A percentile compares a stretch with the other conserved stretches of the same genome.
These are phyloP conservation scores for Porites lobata DNA, from an alignment of 92 coral and sea anemone species.

Conservation along the genomic window DNA sequence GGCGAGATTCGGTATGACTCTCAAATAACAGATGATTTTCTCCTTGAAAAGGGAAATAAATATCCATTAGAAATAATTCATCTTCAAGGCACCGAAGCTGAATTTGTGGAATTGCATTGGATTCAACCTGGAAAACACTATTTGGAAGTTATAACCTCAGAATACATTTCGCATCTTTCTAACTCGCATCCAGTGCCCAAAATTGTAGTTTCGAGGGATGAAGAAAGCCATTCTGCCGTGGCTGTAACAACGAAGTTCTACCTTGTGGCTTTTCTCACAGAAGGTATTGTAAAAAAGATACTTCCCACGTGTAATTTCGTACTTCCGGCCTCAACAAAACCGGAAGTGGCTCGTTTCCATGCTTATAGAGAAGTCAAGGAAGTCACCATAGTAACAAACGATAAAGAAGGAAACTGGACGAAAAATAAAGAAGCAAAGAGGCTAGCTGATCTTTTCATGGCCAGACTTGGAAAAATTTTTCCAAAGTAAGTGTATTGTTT, in stretches of 20 bases:
- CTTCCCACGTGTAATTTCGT: conserved; percentile 60
- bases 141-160: conserved; percentile 52
- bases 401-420: conserved; percentile 35
- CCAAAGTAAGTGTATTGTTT: conserved; percentile 60
- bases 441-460: conserved; percentile 66
- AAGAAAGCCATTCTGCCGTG: not conserved
- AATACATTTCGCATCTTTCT: conserved; percentile 59
- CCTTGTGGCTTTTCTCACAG: conserved; percentile 76
- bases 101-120: conserved; percentile 80
- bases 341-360: conserved; percentile 43
- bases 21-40: conserved; percentile 63
- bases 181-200: not conserved
- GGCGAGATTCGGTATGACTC: conserved; percentile 42
- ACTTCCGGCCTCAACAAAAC: conserved; percentile 32
- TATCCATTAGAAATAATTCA: conserved; percentile 80
- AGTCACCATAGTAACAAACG: conserved; percentile 3
- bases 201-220: not conserved
- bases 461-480: conserved; percentile 70
- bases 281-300: conserved; percentile 62
- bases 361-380: conserved; percentile 43
- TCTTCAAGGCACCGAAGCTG: conserved; percentile 53
- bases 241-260: conserved; percentile 29
- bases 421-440: conserved; percentile 35
- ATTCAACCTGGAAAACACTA: conserved; percentile 70
- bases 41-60: conserved; percentile 46